Evolutionary conservation across 2,888 invertebrate species (phyloP).

Genomic region (Lepidochitona cinerea): DNA sequence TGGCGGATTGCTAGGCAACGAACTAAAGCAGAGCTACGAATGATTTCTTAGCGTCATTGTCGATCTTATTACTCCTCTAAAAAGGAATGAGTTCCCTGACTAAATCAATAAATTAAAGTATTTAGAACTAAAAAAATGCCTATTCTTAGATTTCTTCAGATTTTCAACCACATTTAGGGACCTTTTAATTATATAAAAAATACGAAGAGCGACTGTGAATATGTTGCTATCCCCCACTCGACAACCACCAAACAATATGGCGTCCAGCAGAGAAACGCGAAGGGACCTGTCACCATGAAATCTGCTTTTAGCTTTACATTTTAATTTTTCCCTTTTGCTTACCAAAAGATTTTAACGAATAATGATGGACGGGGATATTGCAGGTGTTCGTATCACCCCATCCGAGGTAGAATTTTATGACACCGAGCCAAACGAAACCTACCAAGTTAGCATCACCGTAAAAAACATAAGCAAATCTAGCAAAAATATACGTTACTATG

Average conservation of each 20-base stretch:
- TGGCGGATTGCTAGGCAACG: constrained; percentile 57
- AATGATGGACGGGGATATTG: constrained; percentile 62
- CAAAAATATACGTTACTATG: constrained; percentile 66
- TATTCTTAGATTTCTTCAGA: too few species aligned
- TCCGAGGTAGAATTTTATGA: constrained; percentile 64
- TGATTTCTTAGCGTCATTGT: too few species aligned
- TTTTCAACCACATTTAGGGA: too few species aligned
- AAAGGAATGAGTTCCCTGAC: too few species aligned
- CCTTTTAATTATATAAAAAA: too few species aligned
- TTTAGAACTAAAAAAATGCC: too few species aligned
- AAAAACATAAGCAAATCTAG: constrained; percentile 66
- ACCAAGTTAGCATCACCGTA: constrained; percentile 60
- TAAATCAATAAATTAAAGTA: too few species aligned
- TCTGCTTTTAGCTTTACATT: not conserved
- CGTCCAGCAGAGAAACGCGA: constrained; percentile 13
- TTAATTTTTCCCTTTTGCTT: not conserved
- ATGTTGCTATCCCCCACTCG: constrained; percentile 45
- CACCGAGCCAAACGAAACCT: constrained; percentile 51
- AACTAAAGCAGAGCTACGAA: not conserved
- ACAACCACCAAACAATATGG: constrained; percentile 62
- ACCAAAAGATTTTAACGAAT: not conserved
- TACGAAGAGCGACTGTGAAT: constrained; percentile 22
- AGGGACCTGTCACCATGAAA: not conserved
- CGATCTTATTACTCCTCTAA: not conserved
- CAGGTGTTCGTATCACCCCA: constrained; percentile 66